Evolutionary conservation across 2,888 invertebrate species (phyloP), one percentile per base, ranked within the genome.

Genomic region (Antitype chi): DNA sequence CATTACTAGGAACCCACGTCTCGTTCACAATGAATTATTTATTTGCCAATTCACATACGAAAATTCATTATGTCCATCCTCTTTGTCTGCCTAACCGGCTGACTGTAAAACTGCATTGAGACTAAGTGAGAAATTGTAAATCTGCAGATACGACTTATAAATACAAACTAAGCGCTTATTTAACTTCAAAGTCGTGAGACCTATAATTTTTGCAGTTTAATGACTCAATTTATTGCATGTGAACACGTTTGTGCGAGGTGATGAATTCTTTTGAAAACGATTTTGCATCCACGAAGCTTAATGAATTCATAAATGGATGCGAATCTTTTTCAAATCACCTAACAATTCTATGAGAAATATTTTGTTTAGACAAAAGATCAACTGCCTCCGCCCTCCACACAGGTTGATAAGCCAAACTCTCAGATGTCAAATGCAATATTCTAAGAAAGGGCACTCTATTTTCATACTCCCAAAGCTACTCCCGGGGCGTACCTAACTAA

Each of bases 21-120:
- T 90, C 83, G 92, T 93, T 92, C 91, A 91, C 94, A 92, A 94
- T 96, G 95, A 95, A 95, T 95, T 94, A 95, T 96, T 95, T 95
- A 95, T 95, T 93, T 93, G 91, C 91, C 90, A 92, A 94, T 94
- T 92, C 92, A 91, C 89, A 87, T 90, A 92, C 90, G 90, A 92
- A 94, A 94, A 94, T 94, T 94, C 94, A 94, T 95, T 94, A 94
- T 89, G 85, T 80, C 88, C 89, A 84, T 89, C 86, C 79, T 78
- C 93, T 93, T 94, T 94, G 94, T 94, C 90, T 90, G 90, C 64
- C 68, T 81, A 82, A 88, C 79, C 86, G 88, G 87, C 86, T 85
- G 89, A 88, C 91, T 89, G 90, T 91, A 90, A 91, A 92, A 89
- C 89, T 88, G 91, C 87, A 91, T 89, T 91, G 91, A 90, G 89